Percentiles rank a stretch among this genome's conserved stretches.
phyloP scores from a whole-genome alignment of 2,888 invertebrate genomes.

The Phragmatobia fuliginosa region DNA sequence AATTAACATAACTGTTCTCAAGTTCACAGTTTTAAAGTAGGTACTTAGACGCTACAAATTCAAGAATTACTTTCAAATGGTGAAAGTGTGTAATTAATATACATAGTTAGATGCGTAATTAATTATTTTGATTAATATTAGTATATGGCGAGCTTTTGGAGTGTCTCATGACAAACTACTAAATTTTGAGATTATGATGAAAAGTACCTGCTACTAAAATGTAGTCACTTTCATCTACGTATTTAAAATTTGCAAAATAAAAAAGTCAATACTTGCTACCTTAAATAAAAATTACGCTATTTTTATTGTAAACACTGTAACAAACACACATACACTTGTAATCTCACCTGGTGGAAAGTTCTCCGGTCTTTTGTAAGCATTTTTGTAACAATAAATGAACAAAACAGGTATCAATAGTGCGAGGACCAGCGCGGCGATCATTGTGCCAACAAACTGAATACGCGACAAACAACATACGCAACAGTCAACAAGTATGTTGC shows the following conservation, averaged over 20 bases:
- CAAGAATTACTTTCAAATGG: too few species aligned
- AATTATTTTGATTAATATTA: too few species aligned
- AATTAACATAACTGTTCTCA: too few species aligned
- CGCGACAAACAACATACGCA: neutral
- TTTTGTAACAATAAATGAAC: slow-evolving; percentile 66
- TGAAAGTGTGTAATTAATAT: neutral
- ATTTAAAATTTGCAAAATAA: neutral
- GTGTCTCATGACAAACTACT: neutral
- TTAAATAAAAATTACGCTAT: neutral
- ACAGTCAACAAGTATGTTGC: neutral
- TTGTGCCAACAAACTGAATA: slow-evolving; percentile 34
- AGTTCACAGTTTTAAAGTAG: too few species aligned
- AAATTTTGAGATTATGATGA: neutral
- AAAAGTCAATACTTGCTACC: neutral
- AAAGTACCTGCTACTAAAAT: too few species aligned
- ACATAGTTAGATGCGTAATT: too few species aligned
- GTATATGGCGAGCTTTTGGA: too few species aligned
- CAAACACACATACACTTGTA: neutral
- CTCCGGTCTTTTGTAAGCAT: slow-evolving; percentile 75
- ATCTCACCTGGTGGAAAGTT: slow-evolving; percentile 88
- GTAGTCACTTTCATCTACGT: neutral
- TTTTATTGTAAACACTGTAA: neutral
- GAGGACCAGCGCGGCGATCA: slow-evolving; percentile 65
- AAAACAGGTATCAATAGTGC: slow-evolving; percentile 64
- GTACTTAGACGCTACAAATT: too few species aligned